Conservation (phyloP, 2,888 invertebrate species). For the Geophilus truncorum region DNA sequence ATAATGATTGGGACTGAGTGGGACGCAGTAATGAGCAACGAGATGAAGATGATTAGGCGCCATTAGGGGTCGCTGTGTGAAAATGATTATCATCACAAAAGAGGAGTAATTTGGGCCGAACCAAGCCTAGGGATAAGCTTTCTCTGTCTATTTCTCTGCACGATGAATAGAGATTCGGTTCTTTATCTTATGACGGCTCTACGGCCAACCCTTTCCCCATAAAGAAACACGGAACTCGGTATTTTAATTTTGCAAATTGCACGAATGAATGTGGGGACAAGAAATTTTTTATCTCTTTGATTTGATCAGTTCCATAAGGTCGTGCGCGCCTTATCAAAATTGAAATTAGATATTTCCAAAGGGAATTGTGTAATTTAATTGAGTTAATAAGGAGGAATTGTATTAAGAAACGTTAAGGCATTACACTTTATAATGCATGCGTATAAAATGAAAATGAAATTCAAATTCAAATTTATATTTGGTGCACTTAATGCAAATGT, state of each 20-base stretch:
- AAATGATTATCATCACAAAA: conserved; percentile 32
- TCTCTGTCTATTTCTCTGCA: conserved; percentile 14
- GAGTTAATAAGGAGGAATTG: not conserved
- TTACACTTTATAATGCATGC: not conserved
- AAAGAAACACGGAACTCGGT: conserved; percentile 17
- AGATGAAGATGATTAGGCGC: conserved; percentile 33
- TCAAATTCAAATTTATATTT: no score
- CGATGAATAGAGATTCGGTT: not conserved
- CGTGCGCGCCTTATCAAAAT: conserved; percentile 5
- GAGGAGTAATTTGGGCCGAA: conserved; percentile 29
- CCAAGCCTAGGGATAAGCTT: conserved; percentile 18
- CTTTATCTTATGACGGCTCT: not conserved
- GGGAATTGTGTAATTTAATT: conserved; percentile 23
- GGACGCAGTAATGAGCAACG: conserved; percentile 30
- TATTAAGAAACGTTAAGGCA: not conserved
- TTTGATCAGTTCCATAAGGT: conserved; percentile 1
- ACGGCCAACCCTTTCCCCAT: not conserved
- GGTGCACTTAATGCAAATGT: not conserved
- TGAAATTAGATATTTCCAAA: conserved; percentile 3
- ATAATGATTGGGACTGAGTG: conserved; percentile 31
- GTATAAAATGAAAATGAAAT: not conserved
- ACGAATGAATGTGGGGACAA: conserved; percentile 11
- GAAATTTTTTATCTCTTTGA: conserved; percentile 6
- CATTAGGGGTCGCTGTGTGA: conserved; percentile 31
- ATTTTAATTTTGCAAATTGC: conserved; percentile 25